Evolutionary conservation across 2,888 invertebrate species (phyloP), one percentile per base, ranked within the genome.

Genomic region (Noctua pronuba): DNA sequence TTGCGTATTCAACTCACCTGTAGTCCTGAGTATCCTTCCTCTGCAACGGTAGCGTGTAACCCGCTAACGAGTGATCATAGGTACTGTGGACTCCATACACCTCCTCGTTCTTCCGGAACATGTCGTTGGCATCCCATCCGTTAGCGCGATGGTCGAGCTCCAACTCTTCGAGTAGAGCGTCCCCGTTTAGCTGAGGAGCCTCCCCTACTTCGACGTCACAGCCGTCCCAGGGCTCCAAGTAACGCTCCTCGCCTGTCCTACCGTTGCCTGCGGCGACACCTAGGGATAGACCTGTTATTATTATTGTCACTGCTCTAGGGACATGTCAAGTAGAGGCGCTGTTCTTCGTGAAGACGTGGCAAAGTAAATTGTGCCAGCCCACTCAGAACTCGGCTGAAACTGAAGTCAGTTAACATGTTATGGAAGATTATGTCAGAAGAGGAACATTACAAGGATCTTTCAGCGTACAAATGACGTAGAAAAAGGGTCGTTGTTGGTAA

Each of bases 41-140:
- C 92, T 99, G 98, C 90, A 99, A 96, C 85, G 98, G 98, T 89
- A 99, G 97, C 84, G 99, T 99, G 93, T 99, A 99, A 60, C 99
- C 99, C n/a, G 98, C 97, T 88, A 99, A 95, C 82, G 98, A 98
- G 91, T 99, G 98, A 93, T 99, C 99, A 94, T 98, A 99, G 5
- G 99, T 99, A 88, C 99, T 98, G 91, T 98, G 98, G 18, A 99
- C 99, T 75, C 99, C 99, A 95, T 99, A 99, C 86, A 98, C 97
- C 91, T 96, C 96, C 94, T 99, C 99, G 96, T 99, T 99, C 94
- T 98, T 98, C 86, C 98, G 97, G 96, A 99, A 99, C 99, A 99
- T 99, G 89, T 99, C 99, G 94, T 98, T 98, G 4, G 98, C 98
- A 97, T 99, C 99, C 99, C 99, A 99, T 79, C 99, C 99, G 97